phyloP scores from a whole-genome alignment of 2,113 vertebrate species.

The Actinemys pallida region DNA sequence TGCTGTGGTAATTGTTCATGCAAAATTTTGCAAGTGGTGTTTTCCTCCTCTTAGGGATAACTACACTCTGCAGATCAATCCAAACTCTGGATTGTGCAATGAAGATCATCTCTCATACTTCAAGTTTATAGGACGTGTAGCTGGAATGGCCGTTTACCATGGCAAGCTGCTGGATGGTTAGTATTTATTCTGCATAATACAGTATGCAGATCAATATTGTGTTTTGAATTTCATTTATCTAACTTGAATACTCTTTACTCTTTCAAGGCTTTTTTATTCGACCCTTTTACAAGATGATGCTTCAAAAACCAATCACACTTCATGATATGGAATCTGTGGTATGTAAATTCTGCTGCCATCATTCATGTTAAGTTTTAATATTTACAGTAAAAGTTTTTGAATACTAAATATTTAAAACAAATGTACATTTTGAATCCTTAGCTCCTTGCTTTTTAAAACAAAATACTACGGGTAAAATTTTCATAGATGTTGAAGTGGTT shows the following conservation, averaged over 20 bases:
- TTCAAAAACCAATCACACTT: slow-evolving; percentile 94
- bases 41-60: slow-evolving; percentile 89
- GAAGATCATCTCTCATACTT: slow-evolving; percentile 99
- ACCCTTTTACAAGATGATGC: slow-evolving; percentile 99
- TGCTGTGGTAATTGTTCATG: background rate
- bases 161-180: slow-evolving; percentile 96
- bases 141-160: slow-evolving; percentile 98
- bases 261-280: slow-evolving; percentile 96
- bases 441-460: background rate
- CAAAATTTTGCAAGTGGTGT: background rate
- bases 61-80: slow-evolving; percentile 98
- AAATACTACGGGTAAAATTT: background rate
- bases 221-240: background rate
- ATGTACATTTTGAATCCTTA: background rate
- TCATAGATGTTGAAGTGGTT: background rate
- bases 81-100: slow-evolving; percentile 97
- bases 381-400: background rate
- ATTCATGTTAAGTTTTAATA: background rate
- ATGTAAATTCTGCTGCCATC: slow-evolving; percentile 65
- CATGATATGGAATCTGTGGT: slow-evolving; percentile 99
- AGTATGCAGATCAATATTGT: background rate
- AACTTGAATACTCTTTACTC: slow-evolving; percentile 35
- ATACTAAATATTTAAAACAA: background rate
- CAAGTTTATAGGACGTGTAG: slow-evolving; percentile 98
- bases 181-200: slow-evolving; percentile 49